Evolutionary conservation across 2,797 vertebrate genomes (phyloP), one percentile per base, ranked within the genome.

Genomic region (Microctenopoma lineatum): DNA sequence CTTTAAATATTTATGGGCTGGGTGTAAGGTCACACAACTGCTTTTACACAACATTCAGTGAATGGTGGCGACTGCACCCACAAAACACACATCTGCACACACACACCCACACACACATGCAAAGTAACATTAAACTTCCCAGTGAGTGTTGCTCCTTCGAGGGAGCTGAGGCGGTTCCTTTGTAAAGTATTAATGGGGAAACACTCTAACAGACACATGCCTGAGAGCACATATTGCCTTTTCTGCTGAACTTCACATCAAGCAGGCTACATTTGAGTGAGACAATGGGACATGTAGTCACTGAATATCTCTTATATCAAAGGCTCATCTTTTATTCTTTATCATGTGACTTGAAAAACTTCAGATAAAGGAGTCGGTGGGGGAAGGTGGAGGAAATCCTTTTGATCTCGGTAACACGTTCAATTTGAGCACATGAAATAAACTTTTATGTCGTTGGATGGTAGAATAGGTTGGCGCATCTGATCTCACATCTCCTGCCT

Each of bases 121-220:
- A 61, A 64, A 66, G 72, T 63, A 47, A 70, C 69, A 60, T 69
- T 66, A 75, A 77, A 70, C 36, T 72, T 58, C 39, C 55, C 55
- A 57, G 59, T 74, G 62, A 58, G 59, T 61, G 67, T 58, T 70
- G 66, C 58, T 77, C 53, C 41, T 38, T 32, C 36, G 51, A 77
- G 67, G 39, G 67, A 69, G 69, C 67, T 75, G 62, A 70, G 67
- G 44, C n/a, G 0, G 61, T 48, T 58, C 56, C 63, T 87, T 84
- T 77, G 56, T 90, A 41, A 91, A 89, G 83, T 85, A 89, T 88
- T 89, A 70, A 91, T 87, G 70, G 44, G 47, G 27, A 80, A 83
- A 86, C 79, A 78, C 85, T 85, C 77, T 51, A 48, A 53, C 68
- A 72, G 72, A 48, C n/a, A n/a, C 38, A 66, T 4, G 60, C 53